Evolutionary conservation across 2,888 invertebrate genomes (phyloP).

Genomic region (Galerucella calmariensis): DNA sequence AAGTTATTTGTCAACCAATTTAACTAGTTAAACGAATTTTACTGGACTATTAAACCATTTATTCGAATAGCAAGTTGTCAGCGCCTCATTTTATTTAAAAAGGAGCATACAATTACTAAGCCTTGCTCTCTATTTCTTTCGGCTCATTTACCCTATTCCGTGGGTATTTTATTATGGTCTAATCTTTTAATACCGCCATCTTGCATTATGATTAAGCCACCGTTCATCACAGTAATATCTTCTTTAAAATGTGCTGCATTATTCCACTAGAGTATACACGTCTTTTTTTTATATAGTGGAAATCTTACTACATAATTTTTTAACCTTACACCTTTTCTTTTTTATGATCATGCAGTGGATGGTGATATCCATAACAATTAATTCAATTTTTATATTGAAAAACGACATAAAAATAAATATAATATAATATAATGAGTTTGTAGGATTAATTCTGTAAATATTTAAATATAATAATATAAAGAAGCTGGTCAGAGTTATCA

Average conservation of each 20-base stretch:
- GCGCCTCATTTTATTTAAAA: slow-evolving; percentile 18
- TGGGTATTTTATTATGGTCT: slow-evolving; percentile 34
- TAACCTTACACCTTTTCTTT: background rate
- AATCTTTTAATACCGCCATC: slow-evolving; percentile 35
- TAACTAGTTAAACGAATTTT: background rate
- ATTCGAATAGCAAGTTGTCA: background rate
- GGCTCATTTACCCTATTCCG: slow-evolving; percentile 20
- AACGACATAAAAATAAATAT: too few relatives aligned
- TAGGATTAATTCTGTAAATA: too few relatives aligned
- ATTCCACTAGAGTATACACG: slow-evolving; percentile 22
- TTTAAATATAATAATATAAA: too few relatives aligned
- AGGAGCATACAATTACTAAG: slow-evolving; percentile 15
- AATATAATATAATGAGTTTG: too few relatives aligned
- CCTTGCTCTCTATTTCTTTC: slow-evolving; percentile 16
- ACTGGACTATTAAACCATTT: background rate
- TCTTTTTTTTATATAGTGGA: background rate
- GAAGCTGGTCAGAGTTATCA: too few relatives aligned
- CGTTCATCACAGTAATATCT: slow-evolving; percentile 35
- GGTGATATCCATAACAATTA: too few relatives aligned
- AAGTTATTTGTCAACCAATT: too few relatives aligned
- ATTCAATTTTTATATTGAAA: too few relatives aligned
- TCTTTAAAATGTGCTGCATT: slow-evolving; percentile 27
- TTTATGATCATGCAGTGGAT: too few relatives aligned
- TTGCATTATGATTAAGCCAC: slow-evolving; percentile 33
- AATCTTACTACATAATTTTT: background rate